These are phyloP conservation scores for Pimephales promelas DNA, from an alignment of 2,113 vertebrate species.

Conservation along the genomic window DNA sequence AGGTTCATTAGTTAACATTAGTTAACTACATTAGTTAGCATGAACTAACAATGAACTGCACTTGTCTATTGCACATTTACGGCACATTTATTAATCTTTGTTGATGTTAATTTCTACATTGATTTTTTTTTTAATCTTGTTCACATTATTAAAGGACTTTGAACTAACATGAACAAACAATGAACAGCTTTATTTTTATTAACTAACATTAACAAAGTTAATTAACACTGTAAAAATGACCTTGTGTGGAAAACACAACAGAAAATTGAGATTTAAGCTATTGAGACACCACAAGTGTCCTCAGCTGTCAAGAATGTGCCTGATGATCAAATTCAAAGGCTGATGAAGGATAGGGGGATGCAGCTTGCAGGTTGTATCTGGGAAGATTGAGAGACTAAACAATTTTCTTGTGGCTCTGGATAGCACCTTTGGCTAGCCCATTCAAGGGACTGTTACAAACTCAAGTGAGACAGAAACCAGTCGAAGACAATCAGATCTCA, in stretches of 20 bases:
- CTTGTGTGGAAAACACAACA: not conserved
- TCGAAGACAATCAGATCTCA: not conserved
- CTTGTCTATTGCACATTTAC: no score
- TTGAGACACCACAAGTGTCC: not conserved
- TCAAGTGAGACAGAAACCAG: not conserved
- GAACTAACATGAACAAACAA: no score
- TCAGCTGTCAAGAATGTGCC: not conserved
- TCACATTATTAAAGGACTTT: no score
- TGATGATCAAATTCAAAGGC: not conserved
- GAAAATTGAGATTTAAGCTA: not conserved
- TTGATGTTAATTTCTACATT: no score
- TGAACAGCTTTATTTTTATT: no score
- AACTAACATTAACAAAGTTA: no score
- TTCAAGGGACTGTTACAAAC: not conserved
- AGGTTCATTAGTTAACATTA: no score
- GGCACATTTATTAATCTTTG: no score
- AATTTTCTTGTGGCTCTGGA: not conserved
- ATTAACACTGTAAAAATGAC: not conserved
- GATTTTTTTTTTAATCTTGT: no score
- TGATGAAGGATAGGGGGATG: not conserved
- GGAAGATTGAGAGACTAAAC: not conserved
- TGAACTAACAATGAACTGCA: no score
- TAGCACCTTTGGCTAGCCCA: not conserved
- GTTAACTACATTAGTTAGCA: no score
- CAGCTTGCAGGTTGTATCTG: not conserved